A percentile compares a stretch with the other conserved stretches of the same genome.
phyloP scores from a whole-genome alignment of 2,797 vertebrate species.

The Takifugu rubripes region DNA sequence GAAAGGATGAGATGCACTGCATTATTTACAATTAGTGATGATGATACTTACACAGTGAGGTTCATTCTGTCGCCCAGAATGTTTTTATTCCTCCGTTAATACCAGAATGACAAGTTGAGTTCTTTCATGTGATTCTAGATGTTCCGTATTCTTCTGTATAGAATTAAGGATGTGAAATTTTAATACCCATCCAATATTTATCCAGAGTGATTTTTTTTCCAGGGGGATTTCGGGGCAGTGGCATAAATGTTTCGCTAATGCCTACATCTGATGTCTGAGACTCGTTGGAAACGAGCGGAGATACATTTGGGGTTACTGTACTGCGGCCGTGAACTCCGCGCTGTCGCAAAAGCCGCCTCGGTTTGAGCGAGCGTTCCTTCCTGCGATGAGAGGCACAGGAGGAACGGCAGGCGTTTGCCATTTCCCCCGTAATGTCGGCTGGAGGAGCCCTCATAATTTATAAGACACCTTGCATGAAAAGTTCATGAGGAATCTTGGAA shows the following conservation, averaged over 20 bases:
- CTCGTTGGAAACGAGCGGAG: constrained; percentile 45
- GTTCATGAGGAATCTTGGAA: constrained; percentile 76
- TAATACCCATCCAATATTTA: constrained; percentile 68
- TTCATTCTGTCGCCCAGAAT: constrained; percentile 52
- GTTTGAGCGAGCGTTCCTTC: constrained; percentile 59
- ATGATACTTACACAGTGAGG: constrained; percentile 59
- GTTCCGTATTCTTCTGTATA: constrained; percentile 37
- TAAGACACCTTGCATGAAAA: constrained; percentile 74
- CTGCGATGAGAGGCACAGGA: constrained; percentile 49
- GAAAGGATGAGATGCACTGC: constrained; percentile 67
- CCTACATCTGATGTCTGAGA: constrained; percentile 36
- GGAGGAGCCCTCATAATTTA: constrained; percentile 74
- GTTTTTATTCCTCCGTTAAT: constrained; percentile 41
- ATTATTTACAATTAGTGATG: constrained; percentile 73
- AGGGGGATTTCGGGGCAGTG: constrained; percentile 37
- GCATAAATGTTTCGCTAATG: constrained; percentile 54
- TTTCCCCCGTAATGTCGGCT: constrained; percentile 63
- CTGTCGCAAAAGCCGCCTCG: constrained; percentile 49
- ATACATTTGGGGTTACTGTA: constrained; percentile 41
- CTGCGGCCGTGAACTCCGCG: constrained; percentile 32
- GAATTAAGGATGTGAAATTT: constrained; percentile 53
- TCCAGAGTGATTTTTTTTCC: constrained; percentile 50
- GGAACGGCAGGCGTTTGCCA: constrained; percentile 50
- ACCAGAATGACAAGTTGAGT: constrained; percentile 46
- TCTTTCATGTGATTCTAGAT: constrained; percentile 32